These are phyloP conservation scores for Melinaea marsaeus DNA, from an alignment of 2,888 invertebrate genomes.

Conservation along the genomic window DNA sequence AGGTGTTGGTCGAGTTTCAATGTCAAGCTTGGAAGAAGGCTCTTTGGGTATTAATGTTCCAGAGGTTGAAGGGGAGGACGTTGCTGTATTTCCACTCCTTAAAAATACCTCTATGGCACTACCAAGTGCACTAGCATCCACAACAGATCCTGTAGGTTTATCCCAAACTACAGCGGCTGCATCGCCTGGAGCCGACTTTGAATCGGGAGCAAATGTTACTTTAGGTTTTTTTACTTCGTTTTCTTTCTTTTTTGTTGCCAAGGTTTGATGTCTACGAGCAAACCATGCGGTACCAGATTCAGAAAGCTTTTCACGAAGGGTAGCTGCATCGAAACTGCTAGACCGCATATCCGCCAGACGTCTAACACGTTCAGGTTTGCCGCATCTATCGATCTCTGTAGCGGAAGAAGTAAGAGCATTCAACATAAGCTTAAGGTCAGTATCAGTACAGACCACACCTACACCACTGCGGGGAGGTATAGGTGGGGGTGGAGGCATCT, in stretches of 20 bases:
- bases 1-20: constrained; percentile 63
- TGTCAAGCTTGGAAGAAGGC: constrained; percentile 41
- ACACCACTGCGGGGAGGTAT: constrained; percentile 62
- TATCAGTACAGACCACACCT: constrained; percentile 89
- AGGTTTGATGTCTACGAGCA: constrained; percentile 86
- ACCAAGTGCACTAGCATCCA: constrained; percentile 88
- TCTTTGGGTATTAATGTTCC: constrained; percentile 46
- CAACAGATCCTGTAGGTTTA: constrained; percentile 85
- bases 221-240: constrained; percentile 70
- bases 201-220: constrained; percentile 80
- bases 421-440: constrained; percentile 87
- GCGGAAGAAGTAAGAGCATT: constrained; percentile 88
- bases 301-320: constrained; percentile 75
- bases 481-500: constrained; percentile 80
- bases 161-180: constrained; percentile 85
- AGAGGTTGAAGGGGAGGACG: constrained; percentile 57
- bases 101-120: constrained; percentile 91
- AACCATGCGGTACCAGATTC: constrained; percentile 84
- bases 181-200: constrained; percentile 76
- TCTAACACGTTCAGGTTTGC: constrained; percentile 77
- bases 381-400: constrained; percentile 86
- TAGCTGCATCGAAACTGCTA: constrained; percentile 90
- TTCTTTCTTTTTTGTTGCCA: constrained; percentile 80
- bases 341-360: constrained; percentile 85
- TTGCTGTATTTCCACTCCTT: constrained; percentile 76